Base-by-base conservation (phyloP, 2,113 vertebrate genomes). In the Spizaetus ornatus region DNA sequence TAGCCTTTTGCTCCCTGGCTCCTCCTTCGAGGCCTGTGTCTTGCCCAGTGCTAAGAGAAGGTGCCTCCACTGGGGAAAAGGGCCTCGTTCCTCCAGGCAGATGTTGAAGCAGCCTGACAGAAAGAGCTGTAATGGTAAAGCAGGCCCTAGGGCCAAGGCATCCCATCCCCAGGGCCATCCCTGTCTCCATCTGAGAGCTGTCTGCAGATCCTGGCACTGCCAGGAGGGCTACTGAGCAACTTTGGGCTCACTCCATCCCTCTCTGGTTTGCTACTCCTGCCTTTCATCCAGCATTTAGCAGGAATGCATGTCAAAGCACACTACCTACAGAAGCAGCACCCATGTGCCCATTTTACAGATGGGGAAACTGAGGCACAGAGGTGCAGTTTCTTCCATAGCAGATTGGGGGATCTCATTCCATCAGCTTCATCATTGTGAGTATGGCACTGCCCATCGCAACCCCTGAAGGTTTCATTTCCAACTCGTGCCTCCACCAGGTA, bases 351-450 rank as follows among this genome's bases (percentile, higher is more conserved):
- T 63, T 69, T 89, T 52, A 55, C 55, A 56, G 38, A 17, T 16
- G 26, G 62, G 48, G 27, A 90, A 80, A 58, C 43, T 63, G 91
- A 94, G 81, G 65, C 72, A 79, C 8, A 3, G 77, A 56, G 11
- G n/a, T 38, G 32, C 34, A 31, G 47, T 38, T 58, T 62, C 32
- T 78, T 3, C 15, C 65, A 45, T 22, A 74, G 59, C 36, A 52
- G 18, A 0, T 0, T 38, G 27, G 14, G 8, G 32, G 11, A 63
- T 76, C 16, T 20, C 53, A 19, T 59, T 77, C 62, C 38, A 72
- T 22, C 71, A 62, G 29, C 48, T 53, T 15, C 65, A 17, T 5
- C 0, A 0, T 0, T 69, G 43, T 27, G 21, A n/a, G 3, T 12
- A 17, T 11, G 38, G 36, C 55, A 22, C 14, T 65, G 71, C 29